A percentile compares a stretch with the other conserved stretches of the same genome.
Evolutionary conservation across 2,113 vertebrate species (phyloP).

Genomic region (Opisthocomus hoazin): DNA sequence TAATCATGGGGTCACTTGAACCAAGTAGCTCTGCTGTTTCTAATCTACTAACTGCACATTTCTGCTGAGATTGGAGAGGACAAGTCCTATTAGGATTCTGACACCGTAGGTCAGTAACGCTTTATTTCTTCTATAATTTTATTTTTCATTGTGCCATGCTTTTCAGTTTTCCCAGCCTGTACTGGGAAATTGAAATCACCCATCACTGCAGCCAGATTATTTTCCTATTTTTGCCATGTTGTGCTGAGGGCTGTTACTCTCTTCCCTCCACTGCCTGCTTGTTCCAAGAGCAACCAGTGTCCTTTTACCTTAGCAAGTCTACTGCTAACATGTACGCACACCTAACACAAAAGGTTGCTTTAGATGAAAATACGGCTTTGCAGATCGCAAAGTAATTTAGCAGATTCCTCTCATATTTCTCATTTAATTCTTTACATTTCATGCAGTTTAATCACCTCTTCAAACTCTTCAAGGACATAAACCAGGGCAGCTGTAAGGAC

Average conservation of each 20-base stretch:
- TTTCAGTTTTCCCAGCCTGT: slow-evolving; percentile 64
- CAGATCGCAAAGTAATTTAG: not conserved
- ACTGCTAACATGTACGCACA: not conserved
- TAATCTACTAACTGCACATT: slow-evolving; percentile 73
- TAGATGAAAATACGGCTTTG: not conserved
- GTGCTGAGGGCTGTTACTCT: not conserved
- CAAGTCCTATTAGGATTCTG: slow-evolving; percentile 70
- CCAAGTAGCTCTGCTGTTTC: slow-evolving; percentile 68
- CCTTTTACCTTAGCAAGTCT: not conserved
- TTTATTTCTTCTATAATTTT: slow-evolving; percentile 72
- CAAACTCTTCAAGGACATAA: not conserved
- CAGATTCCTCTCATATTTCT: not conserved
- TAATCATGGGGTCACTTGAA: slow-evolving; percentile 70
- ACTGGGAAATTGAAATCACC: slow-evolving; percentile 63
- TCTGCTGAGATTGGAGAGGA: slow-evolving; percentile 70
- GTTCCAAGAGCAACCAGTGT: not conserved
- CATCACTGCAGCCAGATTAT: slow-evolving; percentile 22
- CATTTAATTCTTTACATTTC: not conserved
- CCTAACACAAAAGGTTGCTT: not conserved
- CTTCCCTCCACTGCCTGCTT: not conserved
- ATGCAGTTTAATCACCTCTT: not conserved
- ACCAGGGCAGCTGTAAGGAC: not conserved
- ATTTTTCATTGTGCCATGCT: slow-evolving; percentile 59
- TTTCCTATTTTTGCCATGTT: slow-evolving; percentile 36
- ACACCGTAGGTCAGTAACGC: slow-evolving; percentile 72